A percentile compares a stretch with the other conserved stretches of the same genome.
Conservation (phyloP, 2,113 vertebrate species). For the Bungarus multicinctus region DNA sequence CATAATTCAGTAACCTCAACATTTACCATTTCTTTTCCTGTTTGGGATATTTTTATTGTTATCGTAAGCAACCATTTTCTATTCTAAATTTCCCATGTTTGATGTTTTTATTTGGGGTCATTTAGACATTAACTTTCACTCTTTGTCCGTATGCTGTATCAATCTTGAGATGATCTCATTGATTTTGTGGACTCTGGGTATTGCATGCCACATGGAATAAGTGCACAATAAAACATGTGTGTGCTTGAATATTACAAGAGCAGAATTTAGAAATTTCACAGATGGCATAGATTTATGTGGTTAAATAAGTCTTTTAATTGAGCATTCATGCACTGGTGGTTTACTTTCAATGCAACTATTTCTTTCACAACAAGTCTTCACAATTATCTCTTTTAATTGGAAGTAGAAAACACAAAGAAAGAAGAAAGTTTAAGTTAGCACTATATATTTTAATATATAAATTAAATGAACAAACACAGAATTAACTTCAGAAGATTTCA, state of each 20-base stretch:
- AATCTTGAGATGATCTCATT: conserved; percentile 6
- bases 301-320: not conserved
- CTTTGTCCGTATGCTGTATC: not conserved
- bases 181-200: conserved; percentile 13
- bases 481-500: not conserved
- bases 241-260: not conserved
- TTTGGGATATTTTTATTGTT: conserved; percentile 5
- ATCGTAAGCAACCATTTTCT: not conserved
- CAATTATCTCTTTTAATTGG: not conserved
- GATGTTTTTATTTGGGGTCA: conserved; percentile 13
- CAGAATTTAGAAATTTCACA: not conserved
- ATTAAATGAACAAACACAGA: not conserved
- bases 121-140: conserved; percentile 12
- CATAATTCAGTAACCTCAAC: conserved; percentile 12
- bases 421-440: not conserved
- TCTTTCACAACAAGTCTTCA: not conserved
- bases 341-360: not conserved
- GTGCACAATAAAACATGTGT: not conserved
- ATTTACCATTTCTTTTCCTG: conserved; percentile 9
- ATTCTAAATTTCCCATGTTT: conserved; percentile 7
- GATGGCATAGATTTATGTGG: not conserved
- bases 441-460: not conserved
- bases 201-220: not conserved
- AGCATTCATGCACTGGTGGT: not conserved
- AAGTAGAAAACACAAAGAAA: not conserved